Conservation (phyloP, 2,797 vertebrate species). For the Acanthiza pusilla region DNA sequence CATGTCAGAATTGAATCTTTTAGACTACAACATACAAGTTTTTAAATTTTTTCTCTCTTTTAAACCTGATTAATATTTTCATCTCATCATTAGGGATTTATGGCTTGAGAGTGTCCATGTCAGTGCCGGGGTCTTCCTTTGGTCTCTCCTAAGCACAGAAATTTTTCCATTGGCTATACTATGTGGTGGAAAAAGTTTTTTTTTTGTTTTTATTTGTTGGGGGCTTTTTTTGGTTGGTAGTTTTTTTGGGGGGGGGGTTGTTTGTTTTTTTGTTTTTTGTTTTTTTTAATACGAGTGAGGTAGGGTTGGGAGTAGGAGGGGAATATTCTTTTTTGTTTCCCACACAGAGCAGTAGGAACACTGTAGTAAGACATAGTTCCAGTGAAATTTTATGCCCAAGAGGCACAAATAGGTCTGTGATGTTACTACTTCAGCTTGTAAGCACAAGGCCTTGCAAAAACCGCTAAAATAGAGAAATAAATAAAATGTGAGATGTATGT, state of each 20-base stretch:
- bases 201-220: background rate
- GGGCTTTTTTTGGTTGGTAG: too few relatives aligned
- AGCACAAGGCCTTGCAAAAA: background rate
- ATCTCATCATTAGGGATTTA: background rate
- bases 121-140: background rate
- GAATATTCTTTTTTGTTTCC: background rate
- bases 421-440: background rate
- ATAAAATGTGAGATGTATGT: background rate
- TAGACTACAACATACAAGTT: background rate
- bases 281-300: background rate
- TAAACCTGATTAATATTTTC: background rate
- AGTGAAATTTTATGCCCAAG: background rate
- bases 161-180: background rate
- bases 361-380: background rate
- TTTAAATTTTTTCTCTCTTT: background rate
- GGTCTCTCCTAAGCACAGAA: background rate
- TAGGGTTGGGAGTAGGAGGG: background rate
- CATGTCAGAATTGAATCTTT: background rate
- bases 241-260: too few relatives aligned
- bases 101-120: background rate
- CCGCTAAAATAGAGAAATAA: background rate
- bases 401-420: background rate
- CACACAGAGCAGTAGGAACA: background rate
- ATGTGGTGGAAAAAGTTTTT: background rate
- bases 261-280: background rate